A percentile compares a stretch with the other conserved stretches of the same genome.
Conservation (phyloP, 2,888 invertebrate species). For the Nudaria mundana region DNA sequence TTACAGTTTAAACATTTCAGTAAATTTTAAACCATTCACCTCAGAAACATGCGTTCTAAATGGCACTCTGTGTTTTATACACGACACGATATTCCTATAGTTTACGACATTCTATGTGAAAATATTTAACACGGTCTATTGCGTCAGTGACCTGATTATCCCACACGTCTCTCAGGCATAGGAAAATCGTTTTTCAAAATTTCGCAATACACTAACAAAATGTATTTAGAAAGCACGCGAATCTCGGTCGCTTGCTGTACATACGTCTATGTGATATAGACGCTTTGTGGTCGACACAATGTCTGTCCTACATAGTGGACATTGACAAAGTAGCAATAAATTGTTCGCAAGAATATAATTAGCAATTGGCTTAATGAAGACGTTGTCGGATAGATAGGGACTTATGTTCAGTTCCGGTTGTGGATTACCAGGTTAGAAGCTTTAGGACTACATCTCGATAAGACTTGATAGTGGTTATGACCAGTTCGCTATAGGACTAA, state of each 20-base stretch:
- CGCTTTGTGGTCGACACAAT: constrained; percentile 21
- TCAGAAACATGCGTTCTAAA: constrained; percentile 8
- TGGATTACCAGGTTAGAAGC: constrained; percentile 19
- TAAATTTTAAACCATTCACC: constrained; percentile 40
- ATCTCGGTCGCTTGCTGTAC: constrained; percentile 24
- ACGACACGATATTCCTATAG: neutral
- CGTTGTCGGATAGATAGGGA: constrained; percentile 14
- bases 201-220: constrained; percentile 23
- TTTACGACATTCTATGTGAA: neutral
- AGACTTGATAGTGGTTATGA: too few relatives aligned
- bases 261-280: constrained; percentile 29
- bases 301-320: constrained; percentile 38
- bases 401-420: constrained; percentile 7
- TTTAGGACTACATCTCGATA: too few relatives aligned
- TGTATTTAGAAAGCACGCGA: constrained; percentile 26
- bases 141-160: constrained; percentile 16
- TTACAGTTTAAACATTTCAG: constrained; percentile 48
- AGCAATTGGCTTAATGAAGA: constrained; percentile 26
- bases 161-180: neutral
- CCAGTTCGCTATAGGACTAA: too few relatives aligned
- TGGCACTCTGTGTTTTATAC: constrained; percentile 10
- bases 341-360: constrained; percentile 31
- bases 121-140: constrained; percentile 6
- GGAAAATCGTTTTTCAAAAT: constrained; percentile 28
- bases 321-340: constrained; percentile 39